Evolutionary conservation across 2,113 vertebrate species (phyloP).

Genomic region (Rhinolophus ferrumequinum): DNA sequence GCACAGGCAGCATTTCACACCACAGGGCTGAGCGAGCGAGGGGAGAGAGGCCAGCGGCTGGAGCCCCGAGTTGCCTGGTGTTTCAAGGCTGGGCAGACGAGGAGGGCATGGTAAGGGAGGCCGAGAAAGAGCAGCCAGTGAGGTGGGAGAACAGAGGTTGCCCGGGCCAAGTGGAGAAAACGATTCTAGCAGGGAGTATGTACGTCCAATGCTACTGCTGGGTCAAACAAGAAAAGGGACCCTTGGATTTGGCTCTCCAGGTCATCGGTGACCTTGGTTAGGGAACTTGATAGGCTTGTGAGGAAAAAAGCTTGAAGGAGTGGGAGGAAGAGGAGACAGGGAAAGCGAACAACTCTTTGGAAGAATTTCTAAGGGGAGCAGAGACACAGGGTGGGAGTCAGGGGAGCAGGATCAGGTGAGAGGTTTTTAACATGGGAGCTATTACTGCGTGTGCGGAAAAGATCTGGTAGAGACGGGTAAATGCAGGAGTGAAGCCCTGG

Average conservation of each 20-base stretch:
- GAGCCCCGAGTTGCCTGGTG: not conserved
- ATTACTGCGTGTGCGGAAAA: not conserved
- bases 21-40: not conserved
- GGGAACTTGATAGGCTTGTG: too few relatives aligned
- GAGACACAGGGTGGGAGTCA: not conserved
- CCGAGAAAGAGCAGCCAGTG: not conserved
- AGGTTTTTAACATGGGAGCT: not conserved
- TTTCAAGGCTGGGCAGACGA: not conserved
- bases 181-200: not conserved
- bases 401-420: not conserved
- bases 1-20: not conserved
- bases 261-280: not conserved
- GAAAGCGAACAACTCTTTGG: too few relatives aligned
- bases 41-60: not conserved
- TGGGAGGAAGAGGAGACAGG: not conserved
- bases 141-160: not conserved
- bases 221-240: not conserved
- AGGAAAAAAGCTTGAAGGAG: not conserved
- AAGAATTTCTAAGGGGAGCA: not conserved
- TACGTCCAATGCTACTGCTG: rapidly evolving
- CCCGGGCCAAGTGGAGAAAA: not conserved
- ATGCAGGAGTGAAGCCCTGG: not conserved
- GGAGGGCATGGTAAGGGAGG: not conserved
- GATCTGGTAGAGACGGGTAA: not conserved
- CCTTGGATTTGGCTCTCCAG: not conserved